Evolutionary conservation across 2,888 invertebrate genomes (phyloP).

Genomic region (Zygaena filipendulae): DNA sequence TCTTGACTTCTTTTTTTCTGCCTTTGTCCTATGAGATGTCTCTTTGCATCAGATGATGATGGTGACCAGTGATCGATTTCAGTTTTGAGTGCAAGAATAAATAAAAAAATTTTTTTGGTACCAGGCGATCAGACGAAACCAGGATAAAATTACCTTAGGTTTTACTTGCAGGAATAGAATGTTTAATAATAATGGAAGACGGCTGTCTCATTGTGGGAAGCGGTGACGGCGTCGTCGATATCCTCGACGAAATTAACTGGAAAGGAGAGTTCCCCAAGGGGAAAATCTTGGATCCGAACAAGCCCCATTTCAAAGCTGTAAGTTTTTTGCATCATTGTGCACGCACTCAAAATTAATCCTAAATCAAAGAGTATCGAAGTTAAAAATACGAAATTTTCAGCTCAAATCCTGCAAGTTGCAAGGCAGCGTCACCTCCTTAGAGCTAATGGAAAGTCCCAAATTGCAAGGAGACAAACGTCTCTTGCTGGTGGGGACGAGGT

Average conservation of each 20-base stretch:
- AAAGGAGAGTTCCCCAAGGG: slow-evolving; percentile 48
- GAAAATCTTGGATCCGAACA: slow-evolving; percentile 59
- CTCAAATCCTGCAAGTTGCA: slow-evolving; percentile 67
- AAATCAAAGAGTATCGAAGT: no score
- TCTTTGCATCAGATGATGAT: no score
- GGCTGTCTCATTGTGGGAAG: slow-evolving; percentile 80
- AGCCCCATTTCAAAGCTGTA: slow-evolving; percentile 67
- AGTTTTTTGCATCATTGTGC: no score
- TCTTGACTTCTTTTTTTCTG: background rate
- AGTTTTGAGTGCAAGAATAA: no score
- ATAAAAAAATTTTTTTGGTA: background rate
- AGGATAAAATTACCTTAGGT: background rate
- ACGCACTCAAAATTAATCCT: no score
- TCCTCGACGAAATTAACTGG: slow-evolving; percentile 73
- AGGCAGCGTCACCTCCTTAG: slow-evolving; percentile 80
- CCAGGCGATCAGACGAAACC: background rate
- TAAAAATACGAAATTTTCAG: no score
- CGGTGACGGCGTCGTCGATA: slow-evolving; percentile 85
- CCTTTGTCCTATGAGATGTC: background rate
- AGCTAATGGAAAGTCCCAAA: slow-evolving; percentile 52
- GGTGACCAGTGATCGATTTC: no score
- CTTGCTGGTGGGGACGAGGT: slow-evolving; percentile 79
- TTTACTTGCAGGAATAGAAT: slow-evolving; percentile 67
- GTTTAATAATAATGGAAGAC: slow-evolving; percentile 69
- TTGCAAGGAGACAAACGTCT: slow-evolving; percentile 49